These are phyloP conservation scores for Vimba vimba DNA, from an alignment of 2,113 vertebrate species.

Conservation along the genomic window DNA sequence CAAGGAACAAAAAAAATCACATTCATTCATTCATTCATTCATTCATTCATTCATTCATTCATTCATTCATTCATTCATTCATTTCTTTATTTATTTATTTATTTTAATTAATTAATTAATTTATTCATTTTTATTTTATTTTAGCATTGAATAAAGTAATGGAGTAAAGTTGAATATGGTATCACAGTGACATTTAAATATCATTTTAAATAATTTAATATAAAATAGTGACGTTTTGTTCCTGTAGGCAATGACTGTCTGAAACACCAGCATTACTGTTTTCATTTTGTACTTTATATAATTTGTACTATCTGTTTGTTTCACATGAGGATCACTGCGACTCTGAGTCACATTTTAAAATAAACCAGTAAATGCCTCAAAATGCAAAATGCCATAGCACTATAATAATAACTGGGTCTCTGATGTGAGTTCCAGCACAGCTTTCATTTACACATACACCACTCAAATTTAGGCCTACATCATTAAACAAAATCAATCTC, in stretches of 20 bases:
- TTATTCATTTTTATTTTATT: too few species aligned
- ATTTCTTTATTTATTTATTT: too few species aligned
- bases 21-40: too few species aligned
- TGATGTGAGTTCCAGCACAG: constrained; percentile 13
- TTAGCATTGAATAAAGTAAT: too few species aligned
- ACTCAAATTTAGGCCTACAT: constrained; percentile 8
- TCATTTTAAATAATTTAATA: neutral
- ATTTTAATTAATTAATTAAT: too few species aligned
- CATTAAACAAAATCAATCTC: neutral
- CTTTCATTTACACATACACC: constrained; percentile 17
- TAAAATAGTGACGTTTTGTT: neutral
- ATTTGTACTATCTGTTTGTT: neutral
- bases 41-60: too few species aligned
- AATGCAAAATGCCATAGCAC: constrained; percentile 8
- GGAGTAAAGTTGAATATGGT: neutral
- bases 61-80: too few species aligned
- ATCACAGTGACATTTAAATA: neutral
- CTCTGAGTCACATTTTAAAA: constrained; percentile 15
- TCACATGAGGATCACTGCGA: neutral
- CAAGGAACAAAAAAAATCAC: too few species aligned
- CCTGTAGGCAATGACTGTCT: neutral
- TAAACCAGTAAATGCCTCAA: neutral
- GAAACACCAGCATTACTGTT: neutral
- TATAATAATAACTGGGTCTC: neutral
- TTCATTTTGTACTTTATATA: neutral